A percentile compares a stretch with the other conserved stretches of the same genome.
These are phyloP conservation scores for Danio albolineatus DNA, from an alignment of 2,797 vertebrate species.

Conservation along the genomic window DNA sequence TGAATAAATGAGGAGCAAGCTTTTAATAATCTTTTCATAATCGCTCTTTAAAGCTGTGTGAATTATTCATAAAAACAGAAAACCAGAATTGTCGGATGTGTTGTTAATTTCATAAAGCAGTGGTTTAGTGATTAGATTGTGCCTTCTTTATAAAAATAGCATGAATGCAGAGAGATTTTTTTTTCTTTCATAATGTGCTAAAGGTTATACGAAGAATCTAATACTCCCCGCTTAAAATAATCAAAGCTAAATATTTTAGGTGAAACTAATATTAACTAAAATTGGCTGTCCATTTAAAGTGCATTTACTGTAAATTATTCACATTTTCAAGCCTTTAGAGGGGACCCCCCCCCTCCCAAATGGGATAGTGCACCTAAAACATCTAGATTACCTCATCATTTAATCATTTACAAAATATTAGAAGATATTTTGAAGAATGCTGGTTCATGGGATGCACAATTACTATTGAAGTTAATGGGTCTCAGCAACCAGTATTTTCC, in stretches of 20 bases:
- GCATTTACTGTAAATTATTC: neutral
- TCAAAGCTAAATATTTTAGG: neutral
- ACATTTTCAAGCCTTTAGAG: too few species aligned
- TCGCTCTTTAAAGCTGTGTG: neutral
- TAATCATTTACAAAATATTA: too few species aligned
- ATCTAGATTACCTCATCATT: too few species aligned
- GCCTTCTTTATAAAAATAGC: neutral
- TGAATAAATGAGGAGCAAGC: neutral
- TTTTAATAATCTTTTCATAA: neutral
- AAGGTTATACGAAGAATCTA: neutral
- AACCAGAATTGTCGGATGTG: too few species aligned
- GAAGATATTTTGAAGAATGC: too few species aligned
- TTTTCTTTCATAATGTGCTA: too few species aligned
- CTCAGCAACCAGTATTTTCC: too few species aligned
- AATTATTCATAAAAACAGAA: neutral
- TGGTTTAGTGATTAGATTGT: neutral
- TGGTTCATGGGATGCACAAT: too few species aligned
- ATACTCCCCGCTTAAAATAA: neutral
- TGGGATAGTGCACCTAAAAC: too few species aligned
- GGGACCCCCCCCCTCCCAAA: too few species aligned
- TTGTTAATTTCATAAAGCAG: neutral
- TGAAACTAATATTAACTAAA: neutral
- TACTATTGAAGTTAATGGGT: too few species aligned
- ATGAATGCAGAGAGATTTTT: too few species aligned
- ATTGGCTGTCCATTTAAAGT: neutral